Percentiles rank a stretch among this genome's conserved stretches.
Conservation (phyloP, 1,140 invertebrate species). For the Drosophila sechellia region DNA sequence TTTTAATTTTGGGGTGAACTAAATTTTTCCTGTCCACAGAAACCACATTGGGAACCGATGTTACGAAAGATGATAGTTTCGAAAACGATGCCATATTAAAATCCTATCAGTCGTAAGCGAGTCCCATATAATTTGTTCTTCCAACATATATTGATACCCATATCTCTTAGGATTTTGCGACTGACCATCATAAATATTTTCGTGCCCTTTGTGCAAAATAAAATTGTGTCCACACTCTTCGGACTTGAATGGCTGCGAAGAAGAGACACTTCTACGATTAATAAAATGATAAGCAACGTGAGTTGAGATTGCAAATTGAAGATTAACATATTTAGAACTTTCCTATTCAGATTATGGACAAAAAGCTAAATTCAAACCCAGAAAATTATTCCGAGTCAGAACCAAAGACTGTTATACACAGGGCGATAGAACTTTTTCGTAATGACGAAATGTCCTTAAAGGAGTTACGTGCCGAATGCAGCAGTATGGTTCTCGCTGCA, state of each 20-base stretch:
- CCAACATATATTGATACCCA: neutral
- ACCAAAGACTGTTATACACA: slow-evolving; percentile 20
- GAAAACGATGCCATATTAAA: neutral
- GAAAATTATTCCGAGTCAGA: neutral
- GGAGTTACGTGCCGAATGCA: slow-evolving; percentile 48
- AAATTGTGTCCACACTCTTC: neutral
- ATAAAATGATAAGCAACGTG: too few species aligned
- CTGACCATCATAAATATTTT: neutral
- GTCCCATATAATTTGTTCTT: neutral
- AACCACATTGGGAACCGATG: slow-evolving; percentile 57
- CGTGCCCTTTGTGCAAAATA: neutral
- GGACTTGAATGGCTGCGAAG: slow-evolving; percentile 1
- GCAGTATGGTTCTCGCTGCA: slow-evolving; percentile 47
- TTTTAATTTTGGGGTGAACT: neutral
- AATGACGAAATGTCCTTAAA: slow-evolving; percentile 28
- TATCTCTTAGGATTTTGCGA: neutral
- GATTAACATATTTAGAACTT: too few species aligned
- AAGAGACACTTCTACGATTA: neutral
- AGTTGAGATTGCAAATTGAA: neutral
- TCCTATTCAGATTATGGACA: slow-evolving; percentile 6
- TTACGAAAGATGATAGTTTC: slow-evolving; percentile 4
- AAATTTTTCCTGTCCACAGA: slow-evolving; percentile 16
- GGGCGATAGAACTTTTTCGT: slow-evolving; percentile 33
- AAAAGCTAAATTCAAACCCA: neutral
- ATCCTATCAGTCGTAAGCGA: slow-evolving; percentile 33